Conservation (phyloP, 2,888 invertebrate genomes). For the Tuta absoluta region DNA sequence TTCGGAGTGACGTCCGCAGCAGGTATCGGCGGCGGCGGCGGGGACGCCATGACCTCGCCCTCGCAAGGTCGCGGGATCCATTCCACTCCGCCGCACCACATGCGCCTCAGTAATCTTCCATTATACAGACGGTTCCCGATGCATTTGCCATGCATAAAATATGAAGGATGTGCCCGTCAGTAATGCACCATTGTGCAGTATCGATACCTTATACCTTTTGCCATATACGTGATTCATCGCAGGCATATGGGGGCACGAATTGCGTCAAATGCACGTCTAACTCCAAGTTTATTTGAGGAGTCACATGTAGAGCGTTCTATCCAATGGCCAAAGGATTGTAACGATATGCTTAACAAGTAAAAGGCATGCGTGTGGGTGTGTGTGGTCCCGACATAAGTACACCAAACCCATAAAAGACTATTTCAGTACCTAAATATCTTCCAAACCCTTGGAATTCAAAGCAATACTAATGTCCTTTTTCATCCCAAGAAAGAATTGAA, state of each 20-base stretch:
- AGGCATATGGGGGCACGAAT: slow-evolving; percentile 6
- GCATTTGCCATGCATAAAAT: slow-evolving; percentile 18
- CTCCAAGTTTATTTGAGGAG: background rate
- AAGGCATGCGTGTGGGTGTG: too few relatives aligned
- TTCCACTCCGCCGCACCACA: slow-evolving; percentile 62
- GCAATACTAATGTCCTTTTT: background rate
- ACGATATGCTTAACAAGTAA: background rate
- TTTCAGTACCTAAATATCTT: too few relatives aligned
- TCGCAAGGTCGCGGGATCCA: slow-evolving; percentile 71
- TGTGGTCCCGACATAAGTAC: background rate
- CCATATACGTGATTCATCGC: slow-evolving; percentile 10
- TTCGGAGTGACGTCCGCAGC: slow-evolving; percentile 39
- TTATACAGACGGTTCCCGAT: slow-evolving; percentile 44
- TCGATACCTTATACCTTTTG: background rate
- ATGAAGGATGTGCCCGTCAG: slow-evolving; percentile 9
- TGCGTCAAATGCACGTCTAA: slow-evolving; percentile 18
- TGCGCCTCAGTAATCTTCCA: slow-evolving; percentile 65
- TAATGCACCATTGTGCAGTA: slow-evolving; percentile 15
- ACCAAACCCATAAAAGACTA: too few relatives aligned
- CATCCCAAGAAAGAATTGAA: background rate
- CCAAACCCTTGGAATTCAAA: background rate
- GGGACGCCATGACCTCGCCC: slow-evolving; percentile 69
- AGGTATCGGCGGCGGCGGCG: slow-evolving; percentile 36
- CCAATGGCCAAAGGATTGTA: background rate
- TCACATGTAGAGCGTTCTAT: background rate